Conservation (phyloP, 2,888 invertebrate genomes). For the Syritta pipiens region DNA sequence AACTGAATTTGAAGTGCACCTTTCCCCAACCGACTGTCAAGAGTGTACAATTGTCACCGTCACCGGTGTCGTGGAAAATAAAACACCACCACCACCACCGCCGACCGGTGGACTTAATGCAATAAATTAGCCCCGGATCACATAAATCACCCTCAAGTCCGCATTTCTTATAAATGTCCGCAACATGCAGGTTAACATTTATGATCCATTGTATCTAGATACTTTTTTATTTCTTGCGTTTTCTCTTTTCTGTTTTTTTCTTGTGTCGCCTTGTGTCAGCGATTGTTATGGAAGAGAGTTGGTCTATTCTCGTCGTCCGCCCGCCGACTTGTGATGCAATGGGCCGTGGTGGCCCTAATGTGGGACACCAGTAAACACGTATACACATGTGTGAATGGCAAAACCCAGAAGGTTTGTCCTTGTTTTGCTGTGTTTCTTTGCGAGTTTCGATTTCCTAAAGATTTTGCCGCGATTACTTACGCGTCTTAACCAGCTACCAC, state of each 20-base stretch:
- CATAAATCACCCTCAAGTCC: constrained; percentile 78
- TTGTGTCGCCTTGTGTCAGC: constrained; percentile 55
- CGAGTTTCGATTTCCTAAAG: constrained; percentile 65
- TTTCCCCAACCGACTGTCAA: constrained; percentile 1
- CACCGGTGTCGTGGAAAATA: constrained; percentile 40
- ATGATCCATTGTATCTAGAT: constrained; percentile 65
- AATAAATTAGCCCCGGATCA: constrained; percentile 77
- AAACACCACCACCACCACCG: constrained; percentile 40
- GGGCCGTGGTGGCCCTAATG: constrained; percentile 59
- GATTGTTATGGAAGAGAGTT: constrained; percentile 25
- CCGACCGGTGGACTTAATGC: constrained; percentile 71
- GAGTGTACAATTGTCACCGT: constrained; percentile 3
- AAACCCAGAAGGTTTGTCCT: constrained; percentile 2
- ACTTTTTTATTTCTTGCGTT: constrained; percentile 33
- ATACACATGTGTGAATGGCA: neutral
- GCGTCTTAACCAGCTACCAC: constrained; percentile 56
- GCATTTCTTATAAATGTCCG: constrained; percentile 67
- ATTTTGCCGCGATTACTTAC: constrained; percentile 53
- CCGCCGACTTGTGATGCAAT: constrained; percentile 42
- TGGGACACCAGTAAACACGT: constrained; percentile 17
- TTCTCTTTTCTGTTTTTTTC: constrained; percentile 8
- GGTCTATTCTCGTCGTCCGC: constrained; percentile 26
- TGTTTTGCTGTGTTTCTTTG: constrained; percentile 3
- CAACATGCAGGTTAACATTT: constrained; percentile 69
- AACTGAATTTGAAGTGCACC: constrained; percentile 44